Percentiles rank a stretch among this genome's conserved stretches.
Conservation (phyloP, 92 coral and sea anemone genomes). For the Plumapathes pennacea region DNA sequence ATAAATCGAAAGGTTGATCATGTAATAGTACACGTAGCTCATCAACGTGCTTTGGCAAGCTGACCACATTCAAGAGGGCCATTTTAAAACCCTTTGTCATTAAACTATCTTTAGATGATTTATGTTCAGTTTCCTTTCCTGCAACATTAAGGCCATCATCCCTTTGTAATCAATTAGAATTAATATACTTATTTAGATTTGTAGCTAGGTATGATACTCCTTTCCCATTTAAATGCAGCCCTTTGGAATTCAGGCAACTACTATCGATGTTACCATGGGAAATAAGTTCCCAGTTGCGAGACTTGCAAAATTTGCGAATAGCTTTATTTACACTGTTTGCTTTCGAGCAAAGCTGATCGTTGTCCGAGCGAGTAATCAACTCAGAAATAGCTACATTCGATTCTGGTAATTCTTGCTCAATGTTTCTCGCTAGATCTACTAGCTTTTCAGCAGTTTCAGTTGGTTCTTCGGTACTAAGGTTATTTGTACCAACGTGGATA, state of each 20-base stretch:
- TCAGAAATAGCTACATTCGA: background rate
- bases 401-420: background rate
- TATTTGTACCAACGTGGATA: background rate
- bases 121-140: background rate
- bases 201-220: background rate
- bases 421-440: background rate
- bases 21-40: background rate
- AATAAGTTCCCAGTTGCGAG: conserved; percentile 5
- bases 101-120: background rate
- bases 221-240: conserved; percentile 3
- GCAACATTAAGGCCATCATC: background rate
- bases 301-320: background rate
- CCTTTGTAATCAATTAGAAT: conserved; percentile 1
- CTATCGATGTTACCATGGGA: background rate
- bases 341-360: too few relatives aligned
- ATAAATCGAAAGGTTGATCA: background rate
- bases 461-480: background rate
- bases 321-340: too few relatives aligned
- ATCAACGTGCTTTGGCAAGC: conserved; percentile 8
- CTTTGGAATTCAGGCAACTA: background rate
- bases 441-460: background rate
- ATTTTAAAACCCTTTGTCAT: conserved; percentile 21
- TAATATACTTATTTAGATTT: background rate
- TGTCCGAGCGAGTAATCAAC: too few relatives aligned
- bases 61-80: conserved; percentile 11